Evolutionary conservation across 1,140 invertebrate species (phyloP).

Genomic region (Thalassaphorura encarpata): DNA sequence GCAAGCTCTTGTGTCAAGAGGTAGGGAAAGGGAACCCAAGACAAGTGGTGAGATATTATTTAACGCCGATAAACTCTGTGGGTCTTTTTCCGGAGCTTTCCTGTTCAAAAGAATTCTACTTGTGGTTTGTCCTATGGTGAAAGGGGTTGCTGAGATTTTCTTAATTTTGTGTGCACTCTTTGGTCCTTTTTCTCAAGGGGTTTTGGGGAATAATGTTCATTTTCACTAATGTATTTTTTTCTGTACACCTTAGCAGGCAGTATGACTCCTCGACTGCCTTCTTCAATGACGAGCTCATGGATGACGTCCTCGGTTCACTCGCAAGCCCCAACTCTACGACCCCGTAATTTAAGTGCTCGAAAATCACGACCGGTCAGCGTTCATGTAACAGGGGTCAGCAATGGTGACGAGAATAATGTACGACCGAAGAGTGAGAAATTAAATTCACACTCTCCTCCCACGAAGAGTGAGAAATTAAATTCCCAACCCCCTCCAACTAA

Average conservation of each 20-base stretch:
- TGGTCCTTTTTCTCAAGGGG: no score
- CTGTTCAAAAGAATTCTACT: not conserved
- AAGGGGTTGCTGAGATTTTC: no score
- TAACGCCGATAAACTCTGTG: not conserved
- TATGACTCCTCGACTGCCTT: constrained; percentile 19
- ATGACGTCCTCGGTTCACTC: constrained; percentile 30
- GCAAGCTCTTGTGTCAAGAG: constrained; percentile 15
- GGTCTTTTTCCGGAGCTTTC: not conserved
- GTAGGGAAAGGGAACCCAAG: not conserved
- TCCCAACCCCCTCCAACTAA: not conserved
- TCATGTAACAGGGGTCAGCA: constrained; percentile 25
- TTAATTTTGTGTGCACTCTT: no score
- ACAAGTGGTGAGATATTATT: not conserved
- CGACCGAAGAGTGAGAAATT: not conserved
- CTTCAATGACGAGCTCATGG: constrained; percentile 15
- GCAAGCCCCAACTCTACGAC: constrained; percentile 20
- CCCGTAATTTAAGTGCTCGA: constrained; percentile 10
- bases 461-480: not conserved
- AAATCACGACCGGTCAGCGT: constrained; percentile 28
- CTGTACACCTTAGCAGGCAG: no score
- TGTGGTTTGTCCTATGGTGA: no score
- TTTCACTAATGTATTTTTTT: no score
- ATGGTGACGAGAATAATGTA: not conserved
- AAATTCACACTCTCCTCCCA: not conserved
- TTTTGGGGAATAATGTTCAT: no score